Evolutionary conservation across 2,888 invertebrate species (phyloP).

Genomic region (Hirtodrosophila histrioides): DNA sequence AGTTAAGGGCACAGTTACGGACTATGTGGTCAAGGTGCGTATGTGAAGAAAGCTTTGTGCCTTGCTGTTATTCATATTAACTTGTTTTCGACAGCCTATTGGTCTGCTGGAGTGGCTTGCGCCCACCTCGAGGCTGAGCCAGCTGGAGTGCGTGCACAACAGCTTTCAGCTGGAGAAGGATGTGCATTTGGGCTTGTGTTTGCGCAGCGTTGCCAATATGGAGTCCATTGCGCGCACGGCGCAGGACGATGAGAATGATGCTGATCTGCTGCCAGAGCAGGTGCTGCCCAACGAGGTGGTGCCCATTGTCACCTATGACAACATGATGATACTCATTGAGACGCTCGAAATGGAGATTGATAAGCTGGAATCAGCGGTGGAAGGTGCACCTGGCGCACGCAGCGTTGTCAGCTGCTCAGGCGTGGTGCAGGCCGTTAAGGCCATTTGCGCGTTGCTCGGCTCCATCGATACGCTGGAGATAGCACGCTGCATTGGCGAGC

Average conservation of each 20-base stretch:
- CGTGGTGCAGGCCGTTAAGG: slow-evolving; percentile 95
- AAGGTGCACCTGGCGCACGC: slow-evolving; percentile 85
- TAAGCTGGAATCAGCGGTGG: slow-evolving; percentile 88
- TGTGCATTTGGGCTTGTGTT: slow-evolving; percentile 88
- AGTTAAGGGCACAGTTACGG: slow-evolving; percentile 87
- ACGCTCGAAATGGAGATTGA: slow-evolving; percentile 93
- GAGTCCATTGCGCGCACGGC: slow-evolving; percentile 91
- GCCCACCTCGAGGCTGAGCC: slow-evolving; percentile 92
- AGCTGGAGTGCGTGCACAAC: slow-evolving; percentile 96
- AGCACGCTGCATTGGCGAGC: slow-evolving; percentile 88
- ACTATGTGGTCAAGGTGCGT: slow-evolving; percentile 87
- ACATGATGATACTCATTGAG: slow-evolving; percentile 92
- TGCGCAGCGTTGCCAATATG: slow-evolving; percentile 88
- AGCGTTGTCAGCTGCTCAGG: slow-evolving; percentile 88
- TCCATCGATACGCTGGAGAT: slow-evolving; percentile 95
- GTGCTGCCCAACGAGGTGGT: slow-evolving; percentile 90
- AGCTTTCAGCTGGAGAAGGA: slow-evolving; percentile 97
- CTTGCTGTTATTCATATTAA: not conserved
- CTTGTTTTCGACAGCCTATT: slow-evolving; percentile 83
- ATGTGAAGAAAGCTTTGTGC: not conserved
- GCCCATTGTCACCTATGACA: slow-evolving; percentile 91
- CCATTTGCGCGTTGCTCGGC: slow-evolving; percentile 94
- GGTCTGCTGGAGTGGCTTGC: slow-evolving; percentile 95
- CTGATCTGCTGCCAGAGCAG: slow-evolving; percentile 91
- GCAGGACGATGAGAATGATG: slow-evolving; percentile 91